These are phyloP conservation scores for Phallusia fumigata DNA, from an alignment of 23 tunicate genomes.

Conservation along the genomic window DNA sequence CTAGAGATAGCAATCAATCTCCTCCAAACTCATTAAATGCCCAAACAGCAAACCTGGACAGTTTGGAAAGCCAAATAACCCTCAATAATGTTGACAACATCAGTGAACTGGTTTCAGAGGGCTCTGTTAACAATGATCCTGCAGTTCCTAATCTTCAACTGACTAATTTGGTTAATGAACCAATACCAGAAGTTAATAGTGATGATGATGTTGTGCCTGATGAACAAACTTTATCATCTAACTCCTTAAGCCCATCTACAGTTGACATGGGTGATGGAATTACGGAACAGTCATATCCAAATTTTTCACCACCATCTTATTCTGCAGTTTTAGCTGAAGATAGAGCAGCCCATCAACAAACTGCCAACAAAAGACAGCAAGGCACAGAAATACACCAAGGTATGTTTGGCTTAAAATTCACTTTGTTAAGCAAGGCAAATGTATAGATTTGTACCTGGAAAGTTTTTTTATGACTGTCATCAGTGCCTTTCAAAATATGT, in stretches of 20 bases:
- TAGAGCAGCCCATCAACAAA: conserved; percentile 9
- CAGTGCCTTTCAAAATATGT: no score
- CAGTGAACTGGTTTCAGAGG: neutral
- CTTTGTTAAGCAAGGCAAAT: no score
- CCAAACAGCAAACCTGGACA: no score
- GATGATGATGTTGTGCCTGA: neutral
- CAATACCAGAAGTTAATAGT: neutral
- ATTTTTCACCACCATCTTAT: conserved; percentile 50
- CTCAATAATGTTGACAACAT: neutral
- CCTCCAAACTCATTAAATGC: neutral
- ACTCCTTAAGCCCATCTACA: neutral
- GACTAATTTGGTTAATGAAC: neutral
- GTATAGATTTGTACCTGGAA: no score
- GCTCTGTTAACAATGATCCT: neutral
- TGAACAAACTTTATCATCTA: neutral
- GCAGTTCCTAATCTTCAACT: neutral
- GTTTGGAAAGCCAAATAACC: neutral
- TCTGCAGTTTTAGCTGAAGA: conserved; percentile 57
- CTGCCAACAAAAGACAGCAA: neutral
- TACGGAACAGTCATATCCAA: conserved; percentile 10
- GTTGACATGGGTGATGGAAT: conserved; percentile 11
- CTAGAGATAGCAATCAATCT: neutral
- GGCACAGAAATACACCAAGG: neutral
- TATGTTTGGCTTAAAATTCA: neutral
- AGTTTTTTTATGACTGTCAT: no score